Evolutionary conservation across 2,797 vertebrate species (phyloP).

Genomic region (Pangasius krempfi): DNA sequence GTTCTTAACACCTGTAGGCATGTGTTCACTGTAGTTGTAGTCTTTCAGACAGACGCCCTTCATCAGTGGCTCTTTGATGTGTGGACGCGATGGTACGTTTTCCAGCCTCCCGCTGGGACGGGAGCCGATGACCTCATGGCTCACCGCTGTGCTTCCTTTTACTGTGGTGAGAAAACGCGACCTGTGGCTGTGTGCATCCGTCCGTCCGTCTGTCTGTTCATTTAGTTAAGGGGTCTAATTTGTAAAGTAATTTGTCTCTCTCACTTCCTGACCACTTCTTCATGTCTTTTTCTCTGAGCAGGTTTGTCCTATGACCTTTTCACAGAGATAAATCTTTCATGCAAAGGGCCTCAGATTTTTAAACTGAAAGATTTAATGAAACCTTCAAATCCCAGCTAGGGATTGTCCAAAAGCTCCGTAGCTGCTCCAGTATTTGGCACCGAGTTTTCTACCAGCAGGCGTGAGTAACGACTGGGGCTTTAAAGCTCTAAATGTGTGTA

Average conservation of each 20-base stretch:
- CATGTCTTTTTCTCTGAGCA: not conserved
- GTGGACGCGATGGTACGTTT: conserved; percentile 64
- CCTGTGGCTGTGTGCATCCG: not conserved
- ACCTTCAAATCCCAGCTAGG: not conserved
- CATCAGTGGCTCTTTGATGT: conserved; percentile 67
- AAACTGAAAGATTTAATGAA: conserved; percentile 1
- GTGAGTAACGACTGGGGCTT: conserved; percentile 31
- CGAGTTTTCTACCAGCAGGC: not conserved
- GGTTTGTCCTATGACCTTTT: not conserved
- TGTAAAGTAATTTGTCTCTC: not conserved
- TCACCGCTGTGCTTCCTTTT: conserved; percentile 58
- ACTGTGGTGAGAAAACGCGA: not conserved
- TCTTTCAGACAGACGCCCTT: conserved; percentile 53
- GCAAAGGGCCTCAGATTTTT: not conserved
- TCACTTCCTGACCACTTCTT: not conserved
- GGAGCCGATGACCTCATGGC: conserved; percentile 65
- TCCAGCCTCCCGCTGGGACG: conserved; percentile 61
- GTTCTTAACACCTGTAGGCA: conserved; percentile 17
- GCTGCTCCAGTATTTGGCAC: conserved; percentile 11
- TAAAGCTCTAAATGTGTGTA: not conserved
- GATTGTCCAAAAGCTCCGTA: not conserved
- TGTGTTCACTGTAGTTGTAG: not conserved
- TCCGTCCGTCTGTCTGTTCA: not conserved
- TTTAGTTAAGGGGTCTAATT: not conserved
- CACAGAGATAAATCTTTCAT: too few species aligned